These are phyloP conservation scores for Parasteatoda tepidariorum DNA, from an alignment of 1,140 invertebrate species.

Conservation along the genomic window DNA sequence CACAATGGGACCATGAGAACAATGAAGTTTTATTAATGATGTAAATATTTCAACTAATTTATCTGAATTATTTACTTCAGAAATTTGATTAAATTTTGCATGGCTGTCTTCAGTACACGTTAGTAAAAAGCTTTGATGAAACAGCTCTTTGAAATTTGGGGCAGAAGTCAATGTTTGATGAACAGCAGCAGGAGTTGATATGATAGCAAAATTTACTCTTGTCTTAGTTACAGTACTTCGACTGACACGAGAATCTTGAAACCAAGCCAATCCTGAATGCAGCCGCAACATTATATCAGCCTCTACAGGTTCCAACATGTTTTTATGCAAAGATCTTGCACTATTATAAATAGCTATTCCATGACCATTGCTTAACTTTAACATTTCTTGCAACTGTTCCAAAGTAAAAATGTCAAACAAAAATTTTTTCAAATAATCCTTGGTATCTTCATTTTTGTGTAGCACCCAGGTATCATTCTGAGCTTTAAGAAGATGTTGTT, in stretches of 20 bases:
- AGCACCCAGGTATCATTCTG: slow-evolving; percentile 32
- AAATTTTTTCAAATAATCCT: slow-evolving; percentile 37
- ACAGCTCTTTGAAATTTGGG: slow-evolving; percentile 36
- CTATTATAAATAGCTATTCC: slow-evolving; percentile 55
- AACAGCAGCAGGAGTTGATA: slow-evolving; percentile 30
- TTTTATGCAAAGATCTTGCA: slow-evolving; percentile 26
- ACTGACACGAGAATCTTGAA: slow-evolving; percentile 17
- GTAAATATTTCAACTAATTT: slow-evolving; percentile 32
- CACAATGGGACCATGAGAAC: background rate
- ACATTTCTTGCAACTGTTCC: slow-evolving; percentile 27
- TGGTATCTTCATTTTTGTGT: slow-evolving; percentile 15
- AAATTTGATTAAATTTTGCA: slow-evolving; percentile 37
- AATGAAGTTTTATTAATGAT: slow-evolving; percentile 35
- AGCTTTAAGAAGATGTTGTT: slow-evolving; percentile 19
- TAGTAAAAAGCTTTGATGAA: slow-evolving; percentile 36
- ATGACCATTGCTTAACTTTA: slow-evolving; percentile 50
- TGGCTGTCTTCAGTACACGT: slow-evolving; percentile 44
- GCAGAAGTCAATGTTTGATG: background rate
- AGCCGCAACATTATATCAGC: slow-evolving; percentile 31
- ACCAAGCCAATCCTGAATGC: slow-evolving; percentile 43
- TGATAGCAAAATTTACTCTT: slow-evolving; percentile 27
- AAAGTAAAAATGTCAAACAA: slow-evolving; percentile 47
- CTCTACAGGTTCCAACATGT: slow-evolving; percentile 12
- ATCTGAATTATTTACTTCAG: background rate
- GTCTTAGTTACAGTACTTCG: slow-evolving; percentile 36